These are phyloP conservation scores for Chaetura pelagica DNA, from an alignment of 2,113 vertebrate species.

Conservation along the genomic window DNA sequence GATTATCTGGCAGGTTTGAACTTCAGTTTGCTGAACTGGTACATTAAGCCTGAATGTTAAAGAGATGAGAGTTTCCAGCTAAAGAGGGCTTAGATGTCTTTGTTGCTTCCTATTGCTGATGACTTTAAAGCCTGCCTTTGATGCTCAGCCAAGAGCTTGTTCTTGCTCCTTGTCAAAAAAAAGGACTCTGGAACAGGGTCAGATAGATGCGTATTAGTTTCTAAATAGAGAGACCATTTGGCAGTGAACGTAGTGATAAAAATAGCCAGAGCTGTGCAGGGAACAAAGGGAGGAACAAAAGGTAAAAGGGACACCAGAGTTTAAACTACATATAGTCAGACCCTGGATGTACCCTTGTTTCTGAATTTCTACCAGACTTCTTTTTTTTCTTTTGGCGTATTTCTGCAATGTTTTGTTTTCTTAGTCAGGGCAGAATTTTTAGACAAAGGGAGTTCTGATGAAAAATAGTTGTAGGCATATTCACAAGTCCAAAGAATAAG, in stretches of 20 bases:
- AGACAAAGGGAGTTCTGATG: background rate
- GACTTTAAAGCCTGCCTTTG: background rate
- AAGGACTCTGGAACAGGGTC: background rate
- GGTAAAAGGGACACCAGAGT: background rate
- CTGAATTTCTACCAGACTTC: background rate
- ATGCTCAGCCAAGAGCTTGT: background rate
- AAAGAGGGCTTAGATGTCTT: background rate
- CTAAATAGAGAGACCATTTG: background rate
- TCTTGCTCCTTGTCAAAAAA: background rate
- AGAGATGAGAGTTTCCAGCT: background rate
- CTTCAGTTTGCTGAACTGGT: background rate
- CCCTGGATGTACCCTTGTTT: background rate
- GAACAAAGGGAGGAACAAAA: conserved; percentile 7
- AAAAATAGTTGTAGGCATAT: background rate
- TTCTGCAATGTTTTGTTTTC: background rate
- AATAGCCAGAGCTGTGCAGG: background rate
- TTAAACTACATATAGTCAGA: background rate
- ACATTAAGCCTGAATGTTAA: background rate
- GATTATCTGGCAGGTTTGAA: background rate
- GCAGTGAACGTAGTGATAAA: background rate
- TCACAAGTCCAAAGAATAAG: background rate
- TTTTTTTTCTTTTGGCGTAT: background rate
- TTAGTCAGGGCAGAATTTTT: background rate
- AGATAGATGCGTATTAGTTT: background rate
- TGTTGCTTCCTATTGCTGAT: background rate